A percentile compares a stretch with the other conserved stretches of the same genome.
These are phyloP conservation scores for Lycocerus yunnanus DNA, from an alignment of 2,888 invertebrate genomes.

Conservation along the genomic window DNA sequence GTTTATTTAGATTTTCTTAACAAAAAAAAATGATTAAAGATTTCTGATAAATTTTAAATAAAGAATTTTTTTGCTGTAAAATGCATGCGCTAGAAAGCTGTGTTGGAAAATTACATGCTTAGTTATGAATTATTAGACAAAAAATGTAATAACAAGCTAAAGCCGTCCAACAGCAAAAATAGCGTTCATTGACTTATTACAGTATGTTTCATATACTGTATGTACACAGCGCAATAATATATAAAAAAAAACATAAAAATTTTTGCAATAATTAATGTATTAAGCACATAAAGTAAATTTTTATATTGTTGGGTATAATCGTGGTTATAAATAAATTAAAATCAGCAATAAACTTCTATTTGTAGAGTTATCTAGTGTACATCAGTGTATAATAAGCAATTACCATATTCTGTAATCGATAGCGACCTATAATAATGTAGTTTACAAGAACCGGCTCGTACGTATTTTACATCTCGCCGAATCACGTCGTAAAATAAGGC, in stretches of 20 bases:
- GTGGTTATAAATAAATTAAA: neutral
- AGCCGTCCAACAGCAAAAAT: slow-evolving; percentile 22
- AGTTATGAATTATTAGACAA: slow-evolving; percentile 31
- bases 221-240: neutral
- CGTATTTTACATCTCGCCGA: slow-evolving; percentile 37
- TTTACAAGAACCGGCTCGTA: slow-evolving; percentile 40
- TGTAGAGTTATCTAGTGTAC: slow-evolving; percentile 35
- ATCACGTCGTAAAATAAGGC: slow-evolving; percentile 35
- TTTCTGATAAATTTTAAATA: neutral
- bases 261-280: neutral
- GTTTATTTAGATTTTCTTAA: neutral
- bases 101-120: slow-evolving; percentile 14
- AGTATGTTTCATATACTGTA: neutral
- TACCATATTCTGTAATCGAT: slow-evolving; percentile 44
- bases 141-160: slow-evolving; percentile 31
- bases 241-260: neutral
- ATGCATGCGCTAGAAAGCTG: neutral
- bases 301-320: neutral
- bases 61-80: neutral
- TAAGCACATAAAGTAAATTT: neutral
- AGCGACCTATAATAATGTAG: slow-evolving; percentile 43
- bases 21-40: neutral
- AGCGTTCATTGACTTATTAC: slow-evolving; percentile 33
- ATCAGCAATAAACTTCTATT: neutral
- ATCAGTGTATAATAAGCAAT: slow-evolving; percentile 41